Conservation (phyloP, 2,113 vertebrate genomes). For the Mobula birostris region DNA sequence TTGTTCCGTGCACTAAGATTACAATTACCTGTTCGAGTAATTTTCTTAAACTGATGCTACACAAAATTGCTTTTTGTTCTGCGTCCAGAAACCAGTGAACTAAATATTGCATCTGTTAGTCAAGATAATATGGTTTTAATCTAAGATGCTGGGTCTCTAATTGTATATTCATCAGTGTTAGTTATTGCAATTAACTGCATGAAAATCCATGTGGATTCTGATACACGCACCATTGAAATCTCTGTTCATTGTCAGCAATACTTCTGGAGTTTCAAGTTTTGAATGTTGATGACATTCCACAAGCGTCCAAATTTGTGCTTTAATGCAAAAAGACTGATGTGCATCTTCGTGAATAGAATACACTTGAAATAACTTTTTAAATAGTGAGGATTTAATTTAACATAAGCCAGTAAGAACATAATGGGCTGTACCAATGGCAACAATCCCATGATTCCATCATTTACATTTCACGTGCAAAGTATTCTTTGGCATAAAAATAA, state of each 20-base stretch:
- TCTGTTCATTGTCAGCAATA: background rate
- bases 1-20: background rate
- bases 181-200: background rate
- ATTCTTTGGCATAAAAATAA: background rate
- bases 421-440: too few species aligned
- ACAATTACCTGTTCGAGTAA: background rate
- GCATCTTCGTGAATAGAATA: background rate
- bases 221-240: background rate
- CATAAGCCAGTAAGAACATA: too few species aligned
- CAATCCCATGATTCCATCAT: background rate
- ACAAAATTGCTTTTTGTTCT: background rate
- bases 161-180: background rate
- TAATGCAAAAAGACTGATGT: background rate
- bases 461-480: background rate
- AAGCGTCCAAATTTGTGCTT: background rate
- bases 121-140: background rate
- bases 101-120: background rate
- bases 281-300: background rate
- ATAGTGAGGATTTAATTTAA: background rate
- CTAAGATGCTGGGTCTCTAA: background rate
- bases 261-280: background rate
- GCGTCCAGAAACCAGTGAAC: background rate
- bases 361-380: background rate
- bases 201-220: background rate
- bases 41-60: background rate